phyloP scores from a whole-genome alignment of 2,113 vertebrate genomes.

The Rhinoptilus africanus region DNA sequence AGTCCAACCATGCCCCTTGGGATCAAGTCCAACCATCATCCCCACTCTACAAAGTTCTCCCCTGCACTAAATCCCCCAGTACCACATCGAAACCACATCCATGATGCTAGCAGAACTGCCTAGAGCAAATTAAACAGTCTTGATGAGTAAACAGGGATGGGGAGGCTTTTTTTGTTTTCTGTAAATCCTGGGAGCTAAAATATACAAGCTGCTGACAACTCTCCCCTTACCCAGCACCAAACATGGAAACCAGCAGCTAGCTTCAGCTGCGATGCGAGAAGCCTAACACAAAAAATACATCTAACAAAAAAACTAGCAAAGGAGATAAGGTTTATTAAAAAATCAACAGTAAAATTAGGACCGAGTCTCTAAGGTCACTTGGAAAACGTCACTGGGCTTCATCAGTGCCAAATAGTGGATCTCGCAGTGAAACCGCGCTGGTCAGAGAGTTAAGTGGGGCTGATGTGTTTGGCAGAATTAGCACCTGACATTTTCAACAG shows the following conservation, averaged over 20 bases:
- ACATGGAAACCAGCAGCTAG: not conserved
- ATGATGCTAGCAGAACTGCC: not conserved
- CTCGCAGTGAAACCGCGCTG: not conserved
- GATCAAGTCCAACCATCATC: no score
- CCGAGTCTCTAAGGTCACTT: not conserved
- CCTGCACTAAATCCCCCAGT: no score
- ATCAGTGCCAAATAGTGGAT: not conserved
- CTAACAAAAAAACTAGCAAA: not conserved
- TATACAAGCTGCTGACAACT: not conserved
- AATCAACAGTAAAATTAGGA: not conserved
- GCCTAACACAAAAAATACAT: not conserved
- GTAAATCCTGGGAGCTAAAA: not conserved
- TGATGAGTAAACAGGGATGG: constrained; percentile 11
- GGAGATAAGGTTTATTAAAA: not conserved
- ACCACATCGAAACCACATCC: not conserved
- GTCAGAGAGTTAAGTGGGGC: not conserved
- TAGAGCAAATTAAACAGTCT: constrained; percentile 1
- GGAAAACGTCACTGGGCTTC: not conserved
- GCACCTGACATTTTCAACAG: not conserved
- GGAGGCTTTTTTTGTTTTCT: not conserved
- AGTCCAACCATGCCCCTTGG: no score
- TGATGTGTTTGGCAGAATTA: not conserved
- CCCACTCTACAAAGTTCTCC: no score
- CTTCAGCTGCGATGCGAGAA: not conserved
- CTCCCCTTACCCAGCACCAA: not conserved